Percentiles rank a stretch among this genome's conserved stretches.
Conservation (phyloP, 2,797 vertebrate genomes). For the Pagetopsis macropterus region DNA sequence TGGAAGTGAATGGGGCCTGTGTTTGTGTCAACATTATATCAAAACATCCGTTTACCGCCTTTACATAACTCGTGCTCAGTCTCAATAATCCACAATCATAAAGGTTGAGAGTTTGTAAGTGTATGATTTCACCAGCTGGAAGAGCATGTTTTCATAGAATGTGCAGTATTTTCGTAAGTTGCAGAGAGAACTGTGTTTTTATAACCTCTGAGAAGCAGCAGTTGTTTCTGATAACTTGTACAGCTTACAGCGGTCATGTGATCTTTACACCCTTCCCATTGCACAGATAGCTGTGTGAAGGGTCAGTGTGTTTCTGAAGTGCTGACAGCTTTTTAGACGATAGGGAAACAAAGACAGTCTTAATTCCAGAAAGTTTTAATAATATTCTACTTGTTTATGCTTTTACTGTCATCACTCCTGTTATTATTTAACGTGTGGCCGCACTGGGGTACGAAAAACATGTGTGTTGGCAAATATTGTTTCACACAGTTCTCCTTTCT, state of each 20-base stretch:
- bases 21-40: too few species aligned
- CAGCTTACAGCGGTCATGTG: slow-evolving; percentile 15
- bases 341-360: neutral
- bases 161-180: neutral
- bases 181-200: slow-evolving; percentile 15
- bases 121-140: neutral
- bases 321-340: neutral
- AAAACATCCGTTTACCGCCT: too few species aligned
- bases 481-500: slow-evolving; percentile 4
- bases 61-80: too few species aligned
- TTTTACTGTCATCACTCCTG: neutral
- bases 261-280: slow-evolving; percentile 13
- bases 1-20: too few species aligned
- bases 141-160: neutral
- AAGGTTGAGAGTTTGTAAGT: too few species aligned
- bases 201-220: slow-evolving; percentile 8
- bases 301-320: slow-evolving; percentile 21
- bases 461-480: neutral
- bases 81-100: too few species aligned
- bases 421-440: slow-evolving; percentile 6
- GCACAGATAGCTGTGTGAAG: slow-evolving; percentile 31
- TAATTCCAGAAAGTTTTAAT: neutral
- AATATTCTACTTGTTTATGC: neutral
- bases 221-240: slow-evolving; percentile 20
- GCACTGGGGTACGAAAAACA: neutral